Conservation (phyloP, 2,797 vertebrate genomes). For the Clarias platycephalus region DNA sequence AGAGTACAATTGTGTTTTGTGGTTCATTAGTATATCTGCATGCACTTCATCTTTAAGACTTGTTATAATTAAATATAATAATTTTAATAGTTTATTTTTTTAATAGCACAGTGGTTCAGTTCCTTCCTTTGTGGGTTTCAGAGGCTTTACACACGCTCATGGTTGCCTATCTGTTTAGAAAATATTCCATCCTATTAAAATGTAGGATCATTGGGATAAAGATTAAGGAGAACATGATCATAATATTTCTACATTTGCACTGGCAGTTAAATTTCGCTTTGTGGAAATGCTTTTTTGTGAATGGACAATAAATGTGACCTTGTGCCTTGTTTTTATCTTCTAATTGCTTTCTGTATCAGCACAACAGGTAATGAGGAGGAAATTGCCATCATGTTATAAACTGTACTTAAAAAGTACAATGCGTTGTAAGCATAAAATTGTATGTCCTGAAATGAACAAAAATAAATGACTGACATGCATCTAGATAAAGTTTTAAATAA, state of each 20-base stretch:
- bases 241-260: not conserved
- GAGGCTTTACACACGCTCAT: too few species aligned
- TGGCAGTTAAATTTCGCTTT: not conserved
- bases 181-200: not conserved
- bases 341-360: constrained; percentile 8
- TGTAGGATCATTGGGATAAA: not conserved
- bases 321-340: not conserved
- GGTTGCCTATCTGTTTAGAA: not conserved
- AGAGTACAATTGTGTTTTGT: not conserved
- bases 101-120: too few species aligned
- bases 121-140: too few species aligned
- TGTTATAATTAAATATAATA: not conserved
- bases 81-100: too few species aligned
- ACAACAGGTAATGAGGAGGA: not conserved
- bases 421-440: not conserved
- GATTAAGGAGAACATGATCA: not conserved
- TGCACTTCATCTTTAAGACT: not conserved
- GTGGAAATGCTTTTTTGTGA: not conserved
- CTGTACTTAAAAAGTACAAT: not conserved
- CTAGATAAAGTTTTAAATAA: not conserved
- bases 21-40: not conserved
- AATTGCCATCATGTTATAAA: not conserved
- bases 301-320: not conserved
- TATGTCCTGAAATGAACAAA: not conserved
- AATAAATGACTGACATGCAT: not conserved